These are phyloP conservation scores for Drosophila takahashii DNA, from an alignment of 1,140 invertebrate species.

Conservation along the genomic window DNA sequence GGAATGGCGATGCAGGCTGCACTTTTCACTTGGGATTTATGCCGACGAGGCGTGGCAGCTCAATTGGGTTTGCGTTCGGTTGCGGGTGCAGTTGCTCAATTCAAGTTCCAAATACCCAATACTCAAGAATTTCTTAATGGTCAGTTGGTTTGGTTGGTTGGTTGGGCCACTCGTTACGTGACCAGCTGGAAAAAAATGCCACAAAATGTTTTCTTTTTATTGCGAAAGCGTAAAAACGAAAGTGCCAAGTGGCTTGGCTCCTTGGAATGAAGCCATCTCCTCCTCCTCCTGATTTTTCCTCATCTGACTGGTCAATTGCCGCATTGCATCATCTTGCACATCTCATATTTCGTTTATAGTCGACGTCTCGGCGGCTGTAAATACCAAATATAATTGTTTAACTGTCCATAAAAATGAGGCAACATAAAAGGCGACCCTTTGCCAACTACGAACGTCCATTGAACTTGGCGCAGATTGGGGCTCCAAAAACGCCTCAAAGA, in stretches of 20 bases:
- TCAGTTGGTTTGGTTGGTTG: conserved; percentile 34
- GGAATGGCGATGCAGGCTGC: conserved; percentile 45
- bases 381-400: conserved; percentile 82
- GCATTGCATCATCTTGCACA: conserved; percentile 70
- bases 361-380: conserved; percentile 54
- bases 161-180: conserved; percentile 59
- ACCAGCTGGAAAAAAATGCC: conserved; percentile 49
- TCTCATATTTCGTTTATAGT: conserved; percentile 59
- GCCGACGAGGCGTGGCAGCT: conserved; percentile 47
- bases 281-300: not conserved
- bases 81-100: conserved; percentile 27
- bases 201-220: conserved; percentile 32
- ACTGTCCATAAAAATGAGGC: conserved; percentile 76
- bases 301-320: conserved; percentile 23
- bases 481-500: conserved; percentile 39
- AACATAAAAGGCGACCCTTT: conserved; percentile 74
- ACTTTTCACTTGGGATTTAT: conserved; percentile 76
- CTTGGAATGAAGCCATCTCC: conserved; percentile 41
- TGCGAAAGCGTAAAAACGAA: conserved; percentile 63
- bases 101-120: conserved; percentile 2
- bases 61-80: conserved; percentile 18
- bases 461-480: conserved; percentile 48
- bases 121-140: conserved; percentile 73
- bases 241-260: conserved; percentile 61
- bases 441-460: conserved; percentile 52